Base-by-base conservation (phyloP, 2,888 invertebrate species). In the Synergus itoensis region DNA sequence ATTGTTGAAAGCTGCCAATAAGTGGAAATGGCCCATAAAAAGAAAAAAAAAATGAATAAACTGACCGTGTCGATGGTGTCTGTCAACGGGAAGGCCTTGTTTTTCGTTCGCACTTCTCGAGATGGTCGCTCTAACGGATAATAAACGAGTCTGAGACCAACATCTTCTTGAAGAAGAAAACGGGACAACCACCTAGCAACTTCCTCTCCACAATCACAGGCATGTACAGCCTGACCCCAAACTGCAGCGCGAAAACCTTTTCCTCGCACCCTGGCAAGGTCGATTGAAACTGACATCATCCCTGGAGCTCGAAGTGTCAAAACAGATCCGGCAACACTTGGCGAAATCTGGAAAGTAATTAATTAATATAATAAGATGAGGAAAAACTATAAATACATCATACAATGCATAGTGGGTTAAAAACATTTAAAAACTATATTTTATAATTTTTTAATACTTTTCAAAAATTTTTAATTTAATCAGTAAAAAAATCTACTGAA, bases 131-230 rank as follows among this genome's bases (percentile, higher is more conserved):
- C 89, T 84, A 93, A 90, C 1, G 95, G 94, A 89, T 95, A 95
- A 88, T 95, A 95, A 3, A 94, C 95, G 76, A 96, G 91, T 73
- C 94, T 93, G 64, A 94, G 92, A 5, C 93, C 94, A 0, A 87
- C 88, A 12, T 93, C 91, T 69, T 94, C 92, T 76, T 93, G 92
- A 65, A 94, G 91, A 76, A 95, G 87, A 84, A 93, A 93, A 77
- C 94, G 93, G 0, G 95, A 95, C 87, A 97, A 93, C 97, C 97
- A 97, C 77, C 94, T 94, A 21, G 95, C 94, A 14, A 94, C 95
- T 83, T 94, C 94, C 80, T 94, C 94, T 0, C 97, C 97, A 89
- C 97, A 97, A 88, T 97, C 95, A 85, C 94, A 93, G 0, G 95
- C 95, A 0, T 94, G 92, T 1, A 96, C 93, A 0, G 92, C 80